Conservation (phyloP, 2,888 invertebrate genomes). For the Tenthredo amoena region DNA sequence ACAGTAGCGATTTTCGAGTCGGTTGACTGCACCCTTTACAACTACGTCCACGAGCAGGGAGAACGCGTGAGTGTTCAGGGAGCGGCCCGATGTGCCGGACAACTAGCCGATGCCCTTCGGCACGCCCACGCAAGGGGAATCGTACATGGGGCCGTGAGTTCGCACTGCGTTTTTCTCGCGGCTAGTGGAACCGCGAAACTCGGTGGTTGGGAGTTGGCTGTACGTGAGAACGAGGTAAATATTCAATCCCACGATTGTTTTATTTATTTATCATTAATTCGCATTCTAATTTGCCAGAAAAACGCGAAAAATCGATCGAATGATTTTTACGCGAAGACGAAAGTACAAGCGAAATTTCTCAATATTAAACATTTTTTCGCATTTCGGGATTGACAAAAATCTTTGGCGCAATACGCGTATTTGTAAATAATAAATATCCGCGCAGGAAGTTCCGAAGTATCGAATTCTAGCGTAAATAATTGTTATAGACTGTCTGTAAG, state of each 20-base stretch:
- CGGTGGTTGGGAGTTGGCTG: slow-evolving; percentile 72
- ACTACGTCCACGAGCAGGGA: slow-evolving; percentile 71
- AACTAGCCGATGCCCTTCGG: slow-evolving; percentile 68
- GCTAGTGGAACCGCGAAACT: slow-evolving; percentile 69
- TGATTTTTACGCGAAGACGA: no score
- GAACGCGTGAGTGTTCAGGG: slow-evolving; percentile 69
- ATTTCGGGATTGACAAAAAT: no score
- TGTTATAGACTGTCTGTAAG: not conserved
- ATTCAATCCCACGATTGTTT: not conserved
- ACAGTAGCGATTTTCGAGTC: slow-evolving; percentile 71
- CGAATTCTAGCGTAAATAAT: slow-evolving; percentile 38
- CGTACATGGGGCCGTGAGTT: slow-evolving; percentile 70
- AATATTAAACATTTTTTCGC: no score
- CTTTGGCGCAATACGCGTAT: not conserved
- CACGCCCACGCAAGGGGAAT: slow-evolving; percentile 71
- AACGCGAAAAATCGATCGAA: no score
- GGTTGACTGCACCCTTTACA: slow-evolving; percentile 70
- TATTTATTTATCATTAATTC: not conserved
- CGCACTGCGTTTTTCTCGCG: slow-evolving; percentile 70
- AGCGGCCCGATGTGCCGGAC: slow-evolving; percentile 67
- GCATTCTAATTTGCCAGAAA: not conserved
- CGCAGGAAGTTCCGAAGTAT: not conserved
- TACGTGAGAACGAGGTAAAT: slow-evolving; percentile 62
- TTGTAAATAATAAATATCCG: not conserved
- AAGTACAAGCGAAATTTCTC: no score